Evolutionary conservation across 1,140 invertebrate species (phyloP).

Genomic region (Drosophila mauritiana): DNA sequence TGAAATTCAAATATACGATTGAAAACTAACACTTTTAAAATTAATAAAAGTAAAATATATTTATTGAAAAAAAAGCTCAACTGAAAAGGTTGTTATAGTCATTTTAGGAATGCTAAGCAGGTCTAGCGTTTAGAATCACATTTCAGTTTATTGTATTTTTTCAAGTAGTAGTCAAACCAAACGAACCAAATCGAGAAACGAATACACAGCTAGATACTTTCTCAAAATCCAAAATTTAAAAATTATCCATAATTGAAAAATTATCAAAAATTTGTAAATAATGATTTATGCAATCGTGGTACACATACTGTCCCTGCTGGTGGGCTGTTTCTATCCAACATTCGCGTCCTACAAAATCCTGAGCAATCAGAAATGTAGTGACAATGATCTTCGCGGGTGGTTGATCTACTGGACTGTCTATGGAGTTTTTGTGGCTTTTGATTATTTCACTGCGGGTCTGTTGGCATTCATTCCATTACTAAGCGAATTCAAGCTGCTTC

Average conservation of each 20-base stretch:
- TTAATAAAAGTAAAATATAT: too few relatives aligned
- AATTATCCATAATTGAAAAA: neutral
- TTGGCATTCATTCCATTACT: constrained; percentile 48
- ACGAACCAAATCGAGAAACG: too few relatives aligned
- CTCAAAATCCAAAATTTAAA: constrained; percentile 3
- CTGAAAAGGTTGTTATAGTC: too few relatives aligned
- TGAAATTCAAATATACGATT: too few relatives aligned
- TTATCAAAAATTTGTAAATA: neutral
- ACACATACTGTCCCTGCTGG: constrained; percentile 26
- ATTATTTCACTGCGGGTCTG: constrained; percentile 30
- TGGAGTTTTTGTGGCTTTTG: constrained; percentile 34
- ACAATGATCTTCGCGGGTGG: constrained; percentile 94
- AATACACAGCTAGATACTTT: neutral
- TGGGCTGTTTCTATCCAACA: constrained; percentile 69
- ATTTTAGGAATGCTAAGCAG: too few relatives aligned
- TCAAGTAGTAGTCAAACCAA: too few relatives aligned
- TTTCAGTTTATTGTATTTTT: too few relatives aligned
- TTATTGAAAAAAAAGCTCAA: too few relatives aligned
- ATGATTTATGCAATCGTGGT: constrained; percentile 23
- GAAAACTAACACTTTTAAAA: too few relatives aligned
- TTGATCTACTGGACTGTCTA: constrained; percentile 74
- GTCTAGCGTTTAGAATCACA: too few relatives aligned
- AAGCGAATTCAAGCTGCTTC: constrained; percentile 46
- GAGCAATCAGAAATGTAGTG: constrained; percentile 90
- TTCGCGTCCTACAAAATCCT: constrained; percentile 88